Percentiles rank a stretch among this genome's conserved stretches.
Evolutionary conservation across 2,113 vertebrate species (phyloP).

Genomic region (Catharus fuscescens): DNA sequence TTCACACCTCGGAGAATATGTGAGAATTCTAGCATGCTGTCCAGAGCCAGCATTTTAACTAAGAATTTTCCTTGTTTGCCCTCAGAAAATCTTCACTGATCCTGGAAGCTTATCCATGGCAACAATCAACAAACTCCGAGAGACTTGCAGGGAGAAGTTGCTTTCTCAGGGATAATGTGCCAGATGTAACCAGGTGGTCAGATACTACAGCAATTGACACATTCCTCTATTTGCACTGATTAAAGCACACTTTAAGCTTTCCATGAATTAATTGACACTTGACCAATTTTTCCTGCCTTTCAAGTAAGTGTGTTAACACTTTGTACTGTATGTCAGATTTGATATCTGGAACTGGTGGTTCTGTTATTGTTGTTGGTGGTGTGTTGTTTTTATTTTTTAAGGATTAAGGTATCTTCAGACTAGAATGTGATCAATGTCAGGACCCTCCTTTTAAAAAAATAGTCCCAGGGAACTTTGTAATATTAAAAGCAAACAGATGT

Average conservation of each 20-base stretch:
- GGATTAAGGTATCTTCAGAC: not conserved
- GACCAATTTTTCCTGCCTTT: slow-evolving; percentile 60
- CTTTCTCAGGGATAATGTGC: slow-evolving; percentile 72
- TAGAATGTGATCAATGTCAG: slow-evolving; percentile 8
- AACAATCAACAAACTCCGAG: slow-evolving; percentile 83
- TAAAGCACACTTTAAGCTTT: slow-evolving; percentile 43
- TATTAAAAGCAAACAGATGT: not conserved
- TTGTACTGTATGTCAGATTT: slow-evolving; percentile 18
- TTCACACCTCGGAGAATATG: not conserved
- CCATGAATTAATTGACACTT: slow-evolving; percentile 33
- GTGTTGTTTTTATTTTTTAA: not conserved
- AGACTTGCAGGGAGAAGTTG: slow-evolving; percentile 78
- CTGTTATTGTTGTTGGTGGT: not conserved
- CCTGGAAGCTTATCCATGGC: slow-evolving; percentile 86
- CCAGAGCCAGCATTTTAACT: not conserved
- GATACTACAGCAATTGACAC: slow-evolving; percentile 13
- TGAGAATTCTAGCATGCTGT: not conserved
- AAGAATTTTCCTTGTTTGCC: not conserved
- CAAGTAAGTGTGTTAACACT: slow-evolving; percentile 26
- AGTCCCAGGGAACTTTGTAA: slow-evolving; percentile 57
- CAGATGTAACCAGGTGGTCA: not conserved
- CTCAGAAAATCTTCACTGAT: slow-evolving; percentile 90
- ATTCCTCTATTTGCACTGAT: slow-evolving; percentile 72
- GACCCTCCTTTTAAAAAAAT: not conserved
- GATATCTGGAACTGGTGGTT: not conserved